Evolutionary conservation across 2,113 vertebrate genomes (phyloP).

Genomic region (Myrmecophaga tridactyla): DNA sequence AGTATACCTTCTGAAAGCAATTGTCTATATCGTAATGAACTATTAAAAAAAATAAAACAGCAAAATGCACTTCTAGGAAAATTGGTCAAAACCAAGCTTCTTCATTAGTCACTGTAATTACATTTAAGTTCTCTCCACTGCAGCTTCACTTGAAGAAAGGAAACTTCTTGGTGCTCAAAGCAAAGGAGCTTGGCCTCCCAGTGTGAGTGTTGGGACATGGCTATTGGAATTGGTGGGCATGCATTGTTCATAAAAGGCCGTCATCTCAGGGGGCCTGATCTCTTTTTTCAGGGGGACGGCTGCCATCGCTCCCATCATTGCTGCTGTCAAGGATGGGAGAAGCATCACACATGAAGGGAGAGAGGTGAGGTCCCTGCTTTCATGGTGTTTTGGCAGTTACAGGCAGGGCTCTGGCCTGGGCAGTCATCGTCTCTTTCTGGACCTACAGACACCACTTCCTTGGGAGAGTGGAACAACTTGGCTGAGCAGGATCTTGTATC

Average conservation of each 20-base stretch:
- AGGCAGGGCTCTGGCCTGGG: rapidly evolving
- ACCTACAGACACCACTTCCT: not conserved
- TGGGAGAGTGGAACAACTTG: not conserved
- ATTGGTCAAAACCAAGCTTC: not conserved
- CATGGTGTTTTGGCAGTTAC: rapidly evolving
- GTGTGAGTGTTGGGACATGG: constrained; percentile 86
- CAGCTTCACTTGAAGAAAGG: constrained; percentile 91
- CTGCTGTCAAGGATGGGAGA: constrained; percentile 88
- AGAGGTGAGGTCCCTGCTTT: constrained; percentile 86
- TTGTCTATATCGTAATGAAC: not conserved
- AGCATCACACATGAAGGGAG: constrained; percentile 88
- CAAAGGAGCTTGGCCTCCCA: constrained; percentile 91
- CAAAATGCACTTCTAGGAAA: not conserved
- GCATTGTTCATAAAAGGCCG: rapidly evolving
- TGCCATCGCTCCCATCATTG: constrained; percentile 92
- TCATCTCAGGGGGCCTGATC: no score
- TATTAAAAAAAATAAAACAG: not conserved
- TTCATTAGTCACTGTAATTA: not conserved
- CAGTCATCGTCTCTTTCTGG: not conserved
- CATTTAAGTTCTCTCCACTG: not conserved
- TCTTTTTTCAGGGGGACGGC: constrained; percentile 85
- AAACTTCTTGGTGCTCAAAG: constrained; percentile 91
- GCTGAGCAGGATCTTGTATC: not conserved
- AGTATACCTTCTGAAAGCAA: not conserved
- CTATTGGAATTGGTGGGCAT: rapidly evolving